Conservation (phyloP, 53 echinoderm and acorn worm species). For the Arbacia lixula region DNA sequence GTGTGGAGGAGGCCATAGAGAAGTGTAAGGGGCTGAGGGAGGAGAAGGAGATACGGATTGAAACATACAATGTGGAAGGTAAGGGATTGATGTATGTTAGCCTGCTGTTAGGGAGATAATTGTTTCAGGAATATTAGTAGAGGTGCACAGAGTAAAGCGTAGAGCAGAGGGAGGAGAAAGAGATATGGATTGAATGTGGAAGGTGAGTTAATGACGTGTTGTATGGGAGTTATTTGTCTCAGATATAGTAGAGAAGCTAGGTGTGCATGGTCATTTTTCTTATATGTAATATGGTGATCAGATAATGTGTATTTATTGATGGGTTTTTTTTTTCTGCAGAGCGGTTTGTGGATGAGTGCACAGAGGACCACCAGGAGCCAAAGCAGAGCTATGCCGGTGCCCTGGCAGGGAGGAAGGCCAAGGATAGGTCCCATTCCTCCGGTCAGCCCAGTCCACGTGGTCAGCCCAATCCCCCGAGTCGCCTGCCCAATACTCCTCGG, state of each 20-base stretch:
- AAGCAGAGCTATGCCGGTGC: constrained; percentile 45
- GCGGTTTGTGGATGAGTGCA: constrained; percentile 20
- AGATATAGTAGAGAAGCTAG: no score
- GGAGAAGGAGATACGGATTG: constrained; percentile 34
- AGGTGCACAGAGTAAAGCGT: no score
- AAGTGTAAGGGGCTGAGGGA: constrained; percentile 25
- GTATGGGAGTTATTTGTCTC: no score
- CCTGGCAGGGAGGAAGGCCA: neutral
- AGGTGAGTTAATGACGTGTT: no score
- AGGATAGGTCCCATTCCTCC: neutral
- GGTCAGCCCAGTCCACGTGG: no score
- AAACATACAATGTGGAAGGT: constrained; percentile 46
- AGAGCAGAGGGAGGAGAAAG: no score
- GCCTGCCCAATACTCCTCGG: no score
- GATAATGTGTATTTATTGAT: no score
- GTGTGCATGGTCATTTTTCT: no score
- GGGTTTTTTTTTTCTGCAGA: constrained; percentile 7
- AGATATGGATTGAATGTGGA: no score
- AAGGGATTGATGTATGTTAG: neutral
- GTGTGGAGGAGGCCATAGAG: neutral
- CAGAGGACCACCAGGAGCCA: neutral
- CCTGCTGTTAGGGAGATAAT: neutral
- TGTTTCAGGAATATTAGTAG: neutral
- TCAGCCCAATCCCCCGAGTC: no score
- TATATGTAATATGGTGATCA: no score